These are phyloP conservation scores for Pogonocherus hispidulus DNA, from an alignment of 2,888 invertebrate species.

Conservation along the genomic window DNA sequence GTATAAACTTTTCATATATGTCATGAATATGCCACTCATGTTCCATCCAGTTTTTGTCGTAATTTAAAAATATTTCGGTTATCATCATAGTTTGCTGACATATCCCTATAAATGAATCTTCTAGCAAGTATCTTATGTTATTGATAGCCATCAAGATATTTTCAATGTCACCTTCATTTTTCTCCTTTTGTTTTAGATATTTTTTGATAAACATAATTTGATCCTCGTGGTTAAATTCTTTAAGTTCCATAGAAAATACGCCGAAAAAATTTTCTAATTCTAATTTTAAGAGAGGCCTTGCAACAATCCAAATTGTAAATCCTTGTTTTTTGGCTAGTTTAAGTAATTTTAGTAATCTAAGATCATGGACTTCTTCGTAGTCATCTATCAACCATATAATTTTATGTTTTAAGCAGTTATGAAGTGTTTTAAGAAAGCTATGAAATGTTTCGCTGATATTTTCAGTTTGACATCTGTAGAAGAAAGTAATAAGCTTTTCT, in stretches of 20 bases:
- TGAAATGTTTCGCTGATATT: not conserved
- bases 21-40: slow-evolving; percentile 5
- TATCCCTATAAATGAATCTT: slow-evolving; percentile 33
- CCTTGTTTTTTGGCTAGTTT: slow-evolving; percentile 21
- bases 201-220: slow-evolving; percentile 18
- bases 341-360: slow-evolving; percentile 16
- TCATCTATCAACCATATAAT: slow-evolving; percentile 32
- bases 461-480: slow-evolving; percentile 6
- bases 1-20: slow-evolving; percentile 31
- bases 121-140: slow-evolving; percentile 1
- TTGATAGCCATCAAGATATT: not conserved
- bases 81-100: slow-evolving; percentile 41
- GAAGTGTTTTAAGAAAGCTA: slow-evolving; percentile 5
- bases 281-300: slow-evolving; percentile 19
- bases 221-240: slow-evolving; percentile 28
- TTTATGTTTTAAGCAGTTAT: not conserved
- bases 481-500: slow-evolving; percentile 18
- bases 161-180: slow-evolving; percentile 3
- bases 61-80: slow-evolving; percentile 23
- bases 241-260: slow-evolving; percentile 28
- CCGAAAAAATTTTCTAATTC: slow-evolving; percentile 23
- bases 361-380: slow-evolving; percentile 26
- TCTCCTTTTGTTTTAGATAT: slow-evolving; percentile 25
- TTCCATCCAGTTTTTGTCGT: not conserved
- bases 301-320: slow-evolving; percentile 33